Conservation (phyloP, 2,888 invertebrate genomes). For the Melanostoma scalare region DNA sequence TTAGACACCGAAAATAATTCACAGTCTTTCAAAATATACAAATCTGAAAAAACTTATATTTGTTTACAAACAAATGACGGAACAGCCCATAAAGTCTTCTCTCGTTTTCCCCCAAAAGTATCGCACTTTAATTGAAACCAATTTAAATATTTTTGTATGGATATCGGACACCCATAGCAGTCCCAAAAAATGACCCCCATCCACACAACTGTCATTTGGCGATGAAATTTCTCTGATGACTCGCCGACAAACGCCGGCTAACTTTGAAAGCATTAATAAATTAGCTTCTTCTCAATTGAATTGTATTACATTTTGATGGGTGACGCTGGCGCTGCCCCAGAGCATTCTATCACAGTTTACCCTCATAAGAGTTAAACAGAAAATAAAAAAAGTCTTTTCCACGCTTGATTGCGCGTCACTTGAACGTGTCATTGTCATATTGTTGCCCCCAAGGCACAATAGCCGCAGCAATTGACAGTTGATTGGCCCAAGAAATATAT, state of each 20-base stretch:
- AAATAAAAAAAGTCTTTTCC: conserved; percentile 19
- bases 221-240: conserved; percentile 29
- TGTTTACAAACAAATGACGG: conserved; percentile 25
- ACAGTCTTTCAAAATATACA: too few relatives aligned
- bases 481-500: conserved; percentile 30
- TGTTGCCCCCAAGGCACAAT: conserved; percentile 24
- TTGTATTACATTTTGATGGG: conserved; percentile 35
- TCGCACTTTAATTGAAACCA: conserved; percentile 50
- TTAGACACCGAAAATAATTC: too few relatives aligned
- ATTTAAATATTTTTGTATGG: conserved; percentile 62
- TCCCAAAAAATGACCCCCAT: conserved; percentile 55
- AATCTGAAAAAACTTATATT: not conserved
- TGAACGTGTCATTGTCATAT: conserved; percentile 28
- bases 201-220: conserved; percentile 52
- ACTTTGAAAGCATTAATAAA: conserved; percentile 49
- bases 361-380: conserved; percentile 44
- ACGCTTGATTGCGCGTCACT: conserved; percentile 42
- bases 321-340: conserved; percentile 16
- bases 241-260: conserved; percentile 41
- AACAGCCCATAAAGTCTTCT: not conserved
- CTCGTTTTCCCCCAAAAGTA: conserved; percentile 11
- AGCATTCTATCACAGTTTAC: conserved; percentile 22
- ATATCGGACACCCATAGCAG: conserved; percentile 37
- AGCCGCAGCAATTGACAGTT: conserved; percentile 23
- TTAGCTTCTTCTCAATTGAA: conserved; percentile 53